These are phyloP conservation scores for Furcifer pardalis DNA, from an alignment of 2,797 vertebrate species.

Conservation along the genomic window DNA sequence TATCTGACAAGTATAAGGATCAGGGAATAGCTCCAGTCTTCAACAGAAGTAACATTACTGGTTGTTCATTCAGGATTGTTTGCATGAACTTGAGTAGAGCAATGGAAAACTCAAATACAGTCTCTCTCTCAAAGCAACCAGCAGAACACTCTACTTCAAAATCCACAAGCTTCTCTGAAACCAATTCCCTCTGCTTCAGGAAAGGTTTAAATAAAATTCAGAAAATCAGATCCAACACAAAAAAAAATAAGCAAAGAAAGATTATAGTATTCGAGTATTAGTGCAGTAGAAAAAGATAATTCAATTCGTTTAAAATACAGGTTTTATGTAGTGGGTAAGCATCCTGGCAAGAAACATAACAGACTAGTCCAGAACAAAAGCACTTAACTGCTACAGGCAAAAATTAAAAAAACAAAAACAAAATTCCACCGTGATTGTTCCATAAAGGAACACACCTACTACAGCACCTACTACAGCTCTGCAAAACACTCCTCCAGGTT, in stretches of 20 bases:
- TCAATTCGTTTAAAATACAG: not conserved
- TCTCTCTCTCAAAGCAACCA: not conserved
- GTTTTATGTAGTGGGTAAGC: not conserved
- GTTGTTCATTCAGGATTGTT: not conserved
- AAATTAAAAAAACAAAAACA: constrained; percentile 47
- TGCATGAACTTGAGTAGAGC: no score
- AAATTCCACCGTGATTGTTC: constrained; percentile 20
- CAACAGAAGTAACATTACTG: not conserved
- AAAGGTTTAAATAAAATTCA: not conserved
- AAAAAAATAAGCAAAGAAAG: not conserved
- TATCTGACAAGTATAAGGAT: no score
- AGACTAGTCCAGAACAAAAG: constrained; percentile 22
- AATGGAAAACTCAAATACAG: no score
- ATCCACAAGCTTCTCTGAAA: not conserved
- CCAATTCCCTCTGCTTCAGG: not conserved
- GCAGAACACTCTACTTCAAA: not conserved
- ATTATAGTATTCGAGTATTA: not conserved
- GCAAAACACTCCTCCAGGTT: constrained; percentile 28
- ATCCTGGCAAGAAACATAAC: constrained; percentile 31
- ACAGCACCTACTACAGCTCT: constrained; percentile 40
- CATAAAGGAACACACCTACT: fast-evolving
- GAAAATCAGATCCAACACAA: not conserved
- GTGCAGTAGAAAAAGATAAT: not conserved
- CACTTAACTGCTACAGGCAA: constrained; percentile 32
- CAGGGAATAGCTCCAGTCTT: no score